Evolutionary conservation across 2,113 vertebrate species (phyloP).

Genomic region (Daubentonia madagascariensis): DNA sequence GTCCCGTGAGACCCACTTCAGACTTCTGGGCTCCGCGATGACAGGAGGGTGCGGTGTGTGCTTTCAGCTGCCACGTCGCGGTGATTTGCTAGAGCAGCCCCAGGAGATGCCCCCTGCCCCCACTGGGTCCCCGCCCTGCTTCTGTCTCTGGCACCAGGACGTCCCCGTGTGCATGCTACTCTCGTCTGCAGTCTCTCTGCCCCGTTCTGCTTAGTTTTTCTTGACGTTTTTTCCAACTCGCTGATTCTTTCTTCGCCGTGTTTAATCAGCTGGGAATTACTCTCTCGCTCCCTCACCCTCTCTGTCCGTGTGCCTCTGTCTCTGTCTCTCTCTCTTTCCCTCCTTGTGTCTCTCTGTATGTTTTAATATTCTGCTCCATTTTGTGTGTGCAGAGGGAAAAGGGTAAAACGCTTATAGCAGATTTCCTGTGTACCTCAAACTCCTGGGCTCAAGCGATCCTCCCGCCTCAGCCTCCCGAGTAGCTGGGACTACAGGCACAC

Average conservation of each 20-base stretch:
- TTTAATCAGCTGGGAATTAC: neutral
- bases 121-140: neutral
- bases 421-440: no score
- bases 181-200: neutral
- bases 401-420: no score
- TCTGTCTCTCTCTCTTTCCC: neutral
- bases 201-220: neutral
- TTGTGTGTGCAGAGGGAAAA: neutral
- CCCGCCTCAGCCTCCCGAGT: neutral
- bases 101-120: neutral
- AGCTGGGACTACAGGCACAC: no score
- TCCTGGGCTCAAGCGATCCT: no score
- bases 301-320: neutral
- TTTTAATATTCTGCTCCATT: neutral
- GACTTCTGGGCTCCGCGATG: neutral
- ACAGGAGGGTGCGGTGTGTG: neutral
- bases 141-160: neutral
- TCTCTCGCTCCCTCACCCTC: neutral
- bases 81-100: neutral
- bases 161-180: neutral
- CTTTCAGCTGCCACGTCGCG: neutral
- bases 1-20: accelerated
- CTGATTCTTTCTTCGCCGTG: neutral
- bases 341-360: neutral
- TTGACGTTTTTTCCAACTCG: neutral